phyloP scores from a whole-genome alignment of 2,888 invertebrate genomes.

The Drosophila lutescens region DNA sequence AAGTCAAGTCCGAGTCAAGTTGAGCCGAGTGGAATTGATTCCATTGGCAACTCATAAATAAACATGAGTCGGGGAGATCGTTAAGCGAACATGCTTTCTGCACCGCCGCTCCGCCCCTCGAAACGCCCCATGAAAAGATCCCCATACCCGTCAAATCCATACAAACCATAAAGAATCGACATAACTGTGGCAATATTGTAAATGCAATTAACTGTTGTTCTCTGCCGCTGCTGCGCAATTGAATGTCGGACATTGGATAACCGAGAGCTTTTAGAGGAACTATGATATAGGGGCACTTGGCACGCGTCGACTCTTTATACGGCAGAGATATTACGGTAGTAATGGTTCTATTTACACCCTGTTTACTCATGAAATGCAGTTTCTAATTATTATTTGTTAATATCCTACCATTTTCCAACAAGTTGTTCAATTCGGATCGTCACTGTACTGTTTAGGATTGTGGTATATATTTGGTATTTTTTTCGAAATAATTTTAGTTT shows the following conservation, averaged over 20 bases:
- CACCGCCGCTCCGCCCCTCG: neutral
- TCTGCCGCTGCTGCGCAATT: conserved; percentile 44
- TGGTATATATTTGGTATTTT: too few relatives aligned
- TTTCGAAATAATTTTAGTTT: too few relatives aligned
- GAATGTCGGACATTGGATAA: conserved; percentile 16
- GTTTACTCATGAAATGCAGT: too few relatives aligned
- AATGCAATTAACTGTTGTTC: conserved; percentile 51
- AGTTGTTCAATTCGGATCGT: too few relatives aligned
- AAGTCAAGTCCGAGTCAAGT: conserved; percentile 40
- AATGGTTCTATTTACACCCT: neutral
- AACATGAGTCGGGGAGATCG: conserved; percentile 51
- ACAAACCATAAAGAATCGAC: conserved; percentile 28
- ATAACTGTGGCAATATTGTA: conserved; percentile 35
- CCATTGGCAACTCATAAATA: conserved; percentile 65
- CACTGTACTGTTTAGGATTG: too few relatives aligned
- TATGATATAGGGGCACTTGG: conserved; percentile 17
- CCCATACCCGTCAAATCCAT: conserved; percentile 7
- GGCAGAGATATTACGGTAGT: conserved; percentile 1
- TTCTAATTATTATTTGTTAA: too few relatives aligned
- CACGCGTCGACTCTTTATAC: conserved; percentile 18
- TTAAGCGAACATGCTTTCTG: conserved; percentile 31
- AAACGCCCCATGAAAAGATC: neutral
- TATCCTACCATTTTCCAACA: too few relatives aligned
- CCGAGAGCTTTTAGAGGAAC: conserved; percentile 5
- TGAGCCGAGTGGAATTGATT: conserved; percentile 30